Evolutionary conservation across 2,888 invertebrate species (phyloP).

Genomic region (Argynnis bischoffii): DNA sequence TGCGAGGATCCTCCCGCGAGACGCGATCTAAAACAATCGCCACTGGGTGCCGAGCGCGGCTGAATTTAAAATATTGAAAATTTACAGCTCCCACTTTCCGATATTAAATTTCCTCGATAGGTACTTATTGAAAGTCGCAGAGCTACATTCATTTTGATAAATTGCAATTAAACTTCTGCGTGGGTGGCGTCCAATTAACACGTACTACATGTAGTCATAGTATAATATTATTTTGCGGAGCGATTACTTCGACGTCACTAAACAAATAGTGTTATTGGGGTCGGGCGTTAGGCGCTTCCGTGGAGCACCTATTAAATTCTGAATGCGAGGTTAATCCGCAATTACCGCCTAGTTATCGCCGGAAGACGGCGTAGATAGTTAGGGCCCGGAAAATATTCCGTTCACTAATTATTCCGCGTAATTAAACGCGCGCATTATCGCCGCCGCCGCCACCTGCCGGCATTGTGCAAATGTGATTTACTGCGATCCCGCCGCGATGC

Average conservation of each 20-base stretch:
- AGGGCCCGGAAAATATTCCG: slow-evolving; percentile 82
- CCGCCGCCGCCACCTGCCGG: slow-evolving; percentile 79
- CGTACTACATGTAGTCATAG: slow-evolving; percentile 27
- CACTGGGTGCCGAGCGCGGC: slow-evolving; percentile 49
- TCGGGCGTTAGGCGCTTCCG: slow-evolving; percentile 55
- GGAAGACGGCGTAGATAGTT: slow-evolving; percentile 81
- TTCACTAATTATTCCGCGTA: slow-evolving; percentile 83
- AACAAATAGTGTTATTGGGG: slow-evolving; percentile 74
- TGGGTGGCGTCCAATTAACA: slow-evolving; percentile 35
- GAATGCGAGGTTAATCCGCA: slow-evolving; percentile 81
- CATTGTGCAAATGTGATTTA: slow-evolving; percentile 80
- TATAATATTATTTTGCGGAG: slow-evolving; percentile 47
- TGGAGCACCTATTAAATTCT: slow-evolving; percentile 78
- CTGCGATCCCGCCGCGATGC: slow-evolving; percentile 75
- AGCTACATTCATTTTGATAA: slow-evolving; percentile 41
- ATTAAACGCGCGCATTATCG: slow-evolving; percentile 81
- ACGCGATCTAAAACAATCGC: slow-evolving; percentile 60
- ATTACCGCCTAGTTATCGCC: slow-evolving; percentile 82
- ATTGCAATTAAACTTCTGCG: slow-evolving; percentile 42
- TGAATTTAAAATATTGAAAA: slow-evolving; percentile 51
- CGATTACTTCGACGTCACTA: slow-evolving; percentile 73
- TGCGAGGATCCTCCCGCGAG: slow-evolving; percentile 52
- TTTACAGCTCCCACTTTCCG: slow-evolving; percentile 46
- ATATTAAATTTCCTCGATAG: slow-evolving; percentile 48
- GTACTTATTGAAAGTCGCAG: slow-evolving; percentile 42